Percentiles rank a stretch among this genome's conserved stretches.
These are phyloP conservation scores for Amblyopsis rosae DNA, from an alignment of 2,113 vertebrate genomes.

Conservation along the genomic window DNA sequence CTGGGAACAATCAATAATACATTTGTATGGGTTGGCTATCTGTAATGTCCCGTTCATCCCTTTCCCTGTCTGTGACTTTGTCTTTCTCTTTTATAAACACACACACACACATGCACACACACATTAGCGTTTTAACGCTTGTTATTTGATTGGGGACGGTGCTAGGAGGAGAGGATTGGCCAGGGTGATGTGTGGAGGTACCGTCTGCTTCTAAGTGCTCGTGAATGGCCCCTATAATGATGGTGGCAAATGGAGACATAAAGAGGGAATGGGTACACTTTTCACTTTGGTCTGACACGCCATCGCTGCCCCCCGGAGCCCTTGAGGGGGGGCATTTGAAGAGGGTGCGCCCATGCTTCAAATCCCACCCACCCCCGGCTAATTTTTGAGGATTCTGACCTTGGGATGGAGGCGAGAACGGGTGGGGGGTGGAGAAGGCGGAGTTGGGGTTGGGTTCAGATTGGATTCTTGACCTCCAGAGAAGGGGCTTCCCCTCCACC, in stretches of 20 bases:
- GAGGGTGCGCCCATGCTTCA: constrained; percentile 73
- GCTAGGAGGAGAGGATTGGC: constrained; percentile 56
- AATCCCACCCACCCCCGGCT: constrained; percentile 67
- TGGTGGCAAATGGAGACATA: constrained; percentile 79
- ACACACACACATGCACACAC: constrained; percentile 1
- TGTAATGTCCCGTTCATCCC: constrained; percentile 27
- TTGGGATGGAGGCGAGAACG: constrained; percentile 63
- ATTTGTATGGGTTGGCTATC: constrained; percentile 59
- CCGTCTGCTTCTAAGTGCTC: constrained; percentile 72
- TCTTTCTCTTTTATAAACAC: constrained; percentile 8
- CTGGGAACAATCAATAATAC: constrained; percentile 63
- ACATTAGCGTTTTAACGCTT: constrained; percentile 53
- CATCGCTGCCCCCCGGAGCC: constrained; percentile 72
- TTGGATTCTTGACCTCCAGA: constrained; percentile 42
- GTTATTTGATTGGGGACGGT: constrained; percentile 72
- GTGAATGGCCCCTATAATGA: constrained; percentile 73
- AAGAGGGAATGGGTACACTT: constrained; percentile 80
- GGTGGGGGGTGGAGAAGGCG: constrained; percentile 20
- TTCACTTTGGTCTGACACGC: constrained; percentile 76
- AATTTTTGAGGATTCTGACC: constrained; percentile 80
- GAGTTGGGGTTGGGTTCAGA: constrained; percentile 52
- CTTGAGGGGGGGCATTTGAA: constrained; percentile 74
- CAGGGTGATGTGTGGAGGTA: constrained; percentile 70
- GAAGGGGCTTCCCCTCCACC: constrained; percentile 16
- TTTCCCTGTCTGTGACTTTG: constrained; percentile 1